phyloP scores from a whole-genome alignment of 2,113 vertebrate species.

The Sapayoa aenigma region DNA sequence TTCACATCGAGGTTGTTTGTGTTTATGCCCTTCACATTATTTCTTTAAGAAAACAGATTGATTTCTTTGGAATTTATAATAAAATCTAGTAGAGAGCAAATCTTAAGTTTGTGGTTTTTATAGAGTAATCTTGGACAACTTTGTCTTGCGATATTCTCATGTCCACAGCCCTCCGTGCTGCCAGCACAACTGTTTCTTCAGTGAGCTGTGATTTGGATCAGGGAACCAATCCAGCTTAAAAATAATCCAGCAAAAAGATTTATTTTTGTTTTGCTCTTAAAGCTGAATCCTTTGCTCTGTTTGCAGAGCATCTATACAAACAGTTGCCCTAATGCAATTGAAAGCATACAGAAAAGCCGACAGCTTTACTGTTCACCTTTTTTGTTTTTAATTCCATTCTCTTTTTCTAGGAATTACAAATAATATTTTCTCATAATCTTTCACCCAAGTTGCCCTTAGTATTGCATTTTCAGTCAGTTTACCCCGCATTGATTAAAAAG shows the following conservation, averaged over 20 bases:
- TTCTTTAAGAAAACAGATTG: background rate
- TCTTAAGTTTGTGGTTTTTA: background rate
- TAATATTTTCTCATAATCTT: background rate
- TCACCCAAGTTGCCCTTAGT: background rate
- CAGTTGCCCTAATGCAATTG: background rate
- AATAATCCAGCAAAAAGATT: constrained; percentile 54
- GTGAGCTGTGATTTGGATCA: constrained; percentile 44
- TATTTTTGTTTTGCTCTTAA: constrained; percentile 47
- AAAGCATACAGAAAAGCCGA: background rate
- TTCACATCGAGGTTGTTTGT: background rate
- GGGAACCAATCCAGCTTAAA: constrained; percentile 55
- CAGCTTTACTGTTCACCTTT: background rate
- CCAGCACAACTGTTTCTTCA: constrained; percentile 44
- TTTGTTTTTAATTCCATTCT: background rate
- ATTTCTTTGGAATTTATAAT: background rate
- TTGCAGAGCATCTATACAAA: background rate
- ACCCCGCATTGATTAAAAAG: accelerated
- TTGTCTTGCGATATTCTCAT: background rate
- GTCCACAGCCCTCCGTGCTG: background rate
- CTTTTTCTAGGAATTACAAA: background rate
- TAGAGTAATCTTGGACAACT: background rate
- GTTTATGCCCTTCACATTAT: background rate
- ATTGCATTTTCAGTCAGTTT: background rate
- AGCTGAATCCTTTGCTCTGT: background rate
- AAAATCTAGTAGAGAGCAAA: background rate